Evolutionary conservation across 2,113 vertebrate species (phyloP).

Genomic region (Phainopepla nitens): DNA sequence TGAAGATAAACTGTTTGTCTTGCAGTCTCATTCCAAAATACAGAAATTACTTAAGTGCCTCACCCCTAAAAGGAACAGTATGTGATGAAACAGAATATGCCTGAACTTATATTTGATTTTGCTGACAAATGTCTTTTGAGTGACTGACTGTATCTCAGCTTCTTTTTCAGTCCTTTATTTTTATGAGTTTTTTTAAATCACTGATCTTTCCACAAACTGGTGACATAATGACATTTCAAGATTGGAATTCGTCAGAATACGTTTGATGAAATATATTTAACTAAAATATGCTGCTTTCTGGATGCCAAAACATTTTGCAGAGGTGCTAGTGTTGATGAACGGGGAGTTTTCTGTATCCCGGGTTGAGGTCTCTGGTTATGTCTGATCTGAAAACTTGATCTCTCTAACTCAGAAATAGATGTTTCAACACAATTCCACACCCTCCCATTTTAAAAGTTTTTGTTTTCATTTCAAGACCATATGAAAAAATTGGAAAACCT

Average conservation of each 20-base stretch:
- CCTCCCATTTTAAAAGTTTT: neutral
- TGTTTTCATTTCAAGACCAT: slow-evolving; percentile 11
- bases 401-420: slow-evolving; percentile 25
- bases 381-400: neutral
- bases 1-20: slow-evolving; percentile 36
- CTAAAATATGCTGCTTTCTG: neutral
- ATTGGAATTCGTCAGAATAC: neutral
- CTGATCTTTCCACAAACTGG: neutral
- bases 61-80: slow-evolving; percentile 39
- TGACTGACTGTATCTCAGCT: neutral
- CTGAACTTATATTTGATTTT: slow-evolving; percentile 48
- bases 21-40: slow-evolving; percentile 19
- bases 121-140: slow-evolving; percentile 20
- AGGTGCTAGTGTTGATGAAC: neutral
- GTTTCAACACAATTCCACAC: slow-evolving; percentile 46
- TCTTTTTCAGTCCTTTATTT: slow-evolving; percentile 29
- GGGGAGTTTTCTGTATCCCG: neutral
- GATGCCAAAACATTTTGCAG: neutral
- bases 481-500: neutral
- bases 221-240: slow-evolving; percentile 23
- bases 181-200: neutral
- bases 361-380: neutral
- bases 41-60: slow-evolving; percentile 22
- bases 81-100: slow-evolving; percentile 38
- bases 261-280: slow-evolving; percentile 21